These are phyloP conservation scores for Galaxea fascicularis DNA, from an alignment of 92 coral and sea anemone species.

Conservation along the genomic window DNA sequence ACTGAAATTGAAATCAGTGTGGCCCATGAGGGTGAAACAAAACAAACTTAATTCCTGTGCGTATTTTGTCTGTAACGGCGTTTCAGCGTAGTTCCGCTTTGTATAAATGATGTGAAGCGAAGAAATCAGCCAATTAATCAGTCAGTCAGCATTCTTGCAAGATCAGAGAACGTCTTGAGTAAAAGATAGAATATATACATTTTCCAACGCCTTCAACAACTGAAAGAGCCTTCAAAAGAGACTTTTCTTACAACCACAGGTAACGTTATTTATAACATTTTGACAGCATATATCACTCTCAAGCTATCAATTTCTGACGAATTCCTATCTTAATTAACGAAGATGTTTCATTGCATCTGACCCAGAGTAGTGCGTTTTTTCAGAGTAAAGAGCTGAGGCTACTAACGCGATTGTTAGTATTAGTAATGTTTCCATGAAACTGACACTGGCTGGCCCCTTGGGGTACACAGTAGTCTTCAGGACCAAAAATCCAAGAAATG, in stretches of 20 bases:
- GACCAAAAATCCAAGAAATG: no score
- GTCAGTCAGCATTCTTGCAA: not conserved
- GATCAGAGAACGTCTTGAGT: not conserved
- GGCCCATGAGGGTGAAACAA: not conserved
- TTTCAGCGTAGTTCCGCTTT: not conserved
- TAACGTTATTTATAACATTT: not conserved
- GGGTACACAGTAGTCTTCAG: no score
- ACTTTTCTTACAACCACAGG: not conserved
- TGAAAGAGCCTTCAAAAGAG: not conserved
- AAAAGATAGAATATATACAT: no score
- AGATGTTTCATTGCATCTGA: no score
- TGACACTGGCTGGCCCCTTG: no score
- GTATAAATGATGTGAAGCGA: not conserved
- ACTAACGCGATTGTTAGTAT: no score
- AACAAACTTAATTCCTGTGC: not conserved
- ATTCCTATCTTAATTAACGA: no score
- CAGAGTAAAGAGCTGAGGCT: no score
- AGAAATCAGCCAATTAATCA: not conserved
- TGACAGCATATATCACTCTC: not conserved
- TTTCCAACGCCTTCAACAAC: no score
- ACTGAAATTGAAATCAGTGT: not conserved
- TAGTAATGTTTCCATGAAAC: no score
- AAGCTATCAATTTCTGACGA: no score
- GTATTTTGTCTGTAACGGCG: not conserved
- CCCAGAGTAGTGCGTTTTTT: no score